Percentiles rank a stretch among this genome's conserved stretches.
These are phyloP conservation scores for Epinotia demarniana DNA, from an alignment of 2,888 invertebrate genomes.

Conservation along the genomic window DNA sequence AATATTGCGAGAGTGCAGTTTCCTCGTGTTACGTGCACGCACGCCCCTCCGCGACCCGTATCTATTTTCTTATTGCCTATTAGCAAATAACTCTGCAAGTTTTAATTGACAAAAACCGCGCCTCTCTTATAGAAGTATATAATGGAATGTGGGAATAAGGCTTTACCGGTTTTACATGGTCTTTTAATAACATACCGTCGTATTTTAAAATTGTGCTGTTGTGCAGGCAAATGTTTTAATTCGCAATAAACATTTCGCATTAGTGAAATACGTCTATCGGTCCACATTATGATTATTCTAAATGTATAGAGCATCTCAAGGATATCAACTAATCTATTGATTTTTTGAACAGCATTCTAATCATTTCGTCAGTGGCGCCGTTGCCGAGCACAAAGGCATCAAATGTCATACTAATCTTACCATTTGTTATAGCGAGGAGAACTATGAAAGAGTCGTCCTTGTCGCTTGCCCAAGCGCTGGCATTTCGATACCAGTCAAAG, in stretches of 20 bases:
- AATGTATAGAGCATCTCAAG: slow-evolving; percentile 67
- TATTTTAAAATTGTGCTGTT: not conserved
- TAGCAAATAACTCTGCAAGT: slow-evolving; percentile 53
- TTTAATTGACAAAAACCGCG: slow-evolving; percentile 52
- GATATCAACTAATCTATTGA: slow-evolving; percentile 78
- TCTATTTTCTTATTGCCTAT: slow-evolving; percentile 57
- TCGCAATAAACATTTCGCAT: not conserved
- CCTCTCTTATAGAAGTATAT: not conserved
- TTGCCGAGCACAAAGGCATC: slow-evolving; percentile 71
- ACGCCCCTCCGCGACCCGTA: slow-evolving; percentile 54
- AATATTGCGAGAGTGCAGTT: slow-evolving; percentile 67
- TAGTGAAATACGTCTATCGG: not conserved
- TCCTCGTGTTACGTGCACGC: slow-evolving; percentile 71
- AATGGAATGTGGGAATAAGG: slow-evolving; percentile 36
- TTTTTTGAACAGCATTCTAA: slow-evolving; percentile 70
- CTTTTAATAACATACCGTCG: not conserved
- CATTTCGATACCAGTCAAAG: slow-evolving; percentile 81
- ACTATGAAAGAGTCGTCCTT: slow-evolving; percentile 83
- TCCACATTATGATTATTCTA: not conserved
- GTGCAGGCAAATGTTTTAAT: not conserved
- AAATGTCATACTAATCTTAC: slow-evolving; percentile 79
- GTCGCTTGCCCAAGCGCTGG: slow-evolving; percentile 82
- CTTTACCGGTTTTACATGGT: not conserved
- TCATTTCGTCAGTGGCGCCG: slow-evolving; percentile 74
- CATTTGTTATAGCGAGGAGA: slow-evolving; percentile 72